These are phyloP conservation scores for Perognathus longimembris DNA, from an alignment of 2,113 vertebrate species.

Conservation along the genomic window DNA sequence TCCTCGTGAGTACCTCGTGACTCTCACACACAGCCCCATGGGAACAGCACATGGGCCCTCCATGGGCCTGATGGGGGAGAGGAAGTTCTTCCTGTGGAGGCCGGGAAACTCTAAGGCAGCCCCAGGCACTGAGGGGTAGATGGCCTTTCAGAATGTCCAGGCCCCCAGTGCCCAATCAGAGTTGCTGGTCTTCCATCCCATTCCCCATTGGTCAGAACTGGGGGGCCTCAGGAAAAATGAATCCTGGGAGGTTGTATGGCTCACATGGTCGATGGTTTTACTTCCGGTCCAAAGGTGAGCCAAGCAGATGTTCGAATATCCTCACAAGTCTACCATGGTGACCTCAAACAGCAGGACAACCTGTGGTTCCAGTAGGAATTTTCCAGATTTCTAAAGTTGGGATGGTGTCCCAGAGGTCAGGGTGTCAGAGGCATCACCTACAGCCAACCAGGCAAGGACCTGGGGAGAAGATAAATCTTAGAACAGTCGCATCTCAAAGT, in stretches of 20 bases:
- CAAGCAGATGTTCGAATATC: background rate
- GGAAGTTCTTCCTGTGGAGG: background rate
- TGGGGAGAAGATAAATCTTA: background rate
- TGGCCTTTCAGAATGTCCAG: background rate
- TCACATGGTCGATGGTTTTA: background rate
- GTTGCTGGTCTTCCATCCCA: background rate
- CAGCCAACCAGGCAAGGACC: background rate
- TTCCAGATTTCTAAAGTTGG: background rate
- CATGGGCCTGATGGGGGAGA: background rate
- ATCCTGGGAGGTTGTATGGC: background rate
- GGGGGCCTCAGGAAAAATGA: too few species aligned
- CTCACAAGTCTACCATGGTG: background rate
- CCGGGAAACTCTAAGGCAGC: background rate
- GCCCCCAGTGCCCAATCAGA: background rate
- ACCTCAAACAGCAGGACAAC: background rate
- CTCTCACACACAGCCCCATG: background rate
- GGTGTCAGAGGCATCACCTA: background rate
- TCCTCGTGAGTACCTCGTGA: background rate
- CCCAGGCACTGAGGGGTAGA: background rate
- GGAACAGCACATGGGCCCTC: too few species aligned
- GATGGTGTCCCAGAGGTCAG: accelerated
- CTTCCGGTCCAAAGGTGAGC: background rate
- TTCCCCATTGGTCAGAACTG: too few species aligned
- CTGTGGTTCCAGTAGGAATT: background rate
- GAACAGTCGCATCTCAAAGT: background rate